These are phyloP conservation scores for Lycia hirtaria DNA, from an alignment of 2,888 invertebrate species.

Conservation along the genomic window DNA sequence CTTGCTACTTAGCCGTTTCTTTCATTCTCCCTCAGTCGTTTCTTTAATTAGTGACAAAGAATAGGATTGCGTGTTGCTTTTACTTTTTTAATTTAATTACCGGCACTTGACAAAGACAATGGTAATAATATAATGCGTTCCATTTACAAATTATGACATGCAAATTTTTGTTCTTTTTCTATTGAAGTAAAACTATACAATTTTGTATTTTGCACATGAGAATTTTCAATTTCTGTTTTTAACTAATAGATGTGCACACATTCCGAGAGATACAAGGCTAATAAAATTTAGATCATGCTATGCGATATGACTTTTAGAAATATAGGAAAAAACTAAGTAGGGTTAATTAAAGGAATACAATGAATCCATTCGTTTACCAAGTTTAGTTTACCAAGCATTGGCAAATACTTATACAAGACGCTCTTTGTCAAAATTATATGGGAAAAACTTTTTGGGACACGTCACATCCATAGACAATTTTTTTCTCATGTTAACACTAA, in stretches of 20 bases:
- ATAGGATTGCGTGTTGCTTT: conserved; percentile 80
- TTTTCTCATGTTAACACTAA: conserved; percentile 42
- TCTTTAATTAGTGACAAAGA: conserved; percentile 83
- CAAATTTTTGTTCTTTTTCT: conserved; percentile 60
- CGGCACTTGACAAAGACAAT: conserved; percentile 68
- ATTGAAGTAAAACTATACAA: conserved; percentile 15
- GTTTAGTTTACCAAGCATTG: too few species aligned
- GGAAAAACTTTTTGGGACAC: background rate
- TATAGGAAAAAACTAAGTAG: too few species aligned
- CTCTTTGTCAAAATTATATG: too few species aligned
- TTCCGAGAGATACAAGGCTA: too few species aligned
- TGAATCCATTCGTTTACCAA: too few species aligned
- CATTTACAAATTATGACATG: conserved; percentile 71
- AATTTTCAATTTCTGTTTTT: too few species aligned
- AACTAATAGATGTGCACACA: too few species aligned
- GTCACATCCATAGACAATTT: background rate
- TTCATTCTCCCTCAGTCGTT: conserved; percentile 75
- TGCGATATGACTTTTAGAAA: too few species aligned
- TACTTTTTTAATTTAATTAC: conserved; percentile 83
- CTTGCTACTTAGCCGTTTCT: conserved; percentile 81
- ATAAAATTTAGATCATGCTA: too few species aligned
- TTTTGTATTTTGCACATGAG: too few species aligned
- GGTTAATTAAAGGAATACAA: too few species aligned
- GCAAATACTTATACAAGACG: too few species aligned
- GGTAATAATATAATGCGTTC: conserved; percentile 75